Base-by-base conservation (phyloP, 2,113 vertebrate species). In the Brachionichthys hirsutus region DNA sequence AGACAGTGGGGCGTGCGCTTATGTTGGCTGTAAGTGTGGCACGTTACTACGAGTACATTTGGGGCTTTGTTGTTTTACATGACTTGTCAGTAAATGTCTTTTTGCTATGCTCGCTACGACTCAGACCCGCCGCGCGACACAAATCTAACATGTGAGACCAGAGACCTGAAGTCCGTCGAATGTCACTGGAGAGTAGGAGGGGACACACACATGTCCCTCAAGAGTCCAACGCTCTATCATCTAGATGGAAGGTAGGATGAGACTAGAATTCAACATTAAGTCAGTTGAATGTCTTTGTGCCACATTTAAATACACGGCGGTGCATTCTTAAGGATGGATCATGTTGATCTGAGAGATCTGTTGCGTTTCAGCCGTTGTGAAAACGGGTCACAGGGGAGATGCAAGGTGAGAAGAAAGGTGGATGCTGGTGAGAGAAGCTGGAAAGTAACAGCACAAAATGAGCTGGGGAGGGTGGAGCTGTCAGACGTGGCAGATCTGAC, bases 101-200 rank as follows among this genome's bases (percentile, higher is more conserved):
- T 16, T 16, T 47, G 34, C 3, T 0, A n/a, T 34, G 0, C 20
- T 17, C 35, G 19, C 10, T 8, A 1, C 52, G 9, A n/a, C 19
- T 61, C 49, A 91, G 89, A 89, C 59, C 64, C 65, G 1, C 90
- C 90, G 13, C 46, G 5, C 2, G 84, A 76, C 42, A 61, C 19
- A 1, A 40, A 74, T 46, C 64, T 92, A 19, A 35, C 7, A 34
- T 92, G 91, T 72, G 82, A 89, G 61, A 92, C 91, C 17, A 67
- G 3, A 17, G 64, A 90, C 44, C 64, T 91, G 44, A 20, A 47
- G 16, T 86, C 73, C 11, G 63, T 87, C 1, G 30, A 73, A 0
- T 92, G 91, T 54, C 15, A 9, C 43, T 92, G 88, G 90, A 73
- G 6, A 0, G 15, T 2, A 4, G 78, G 74, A 22, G 20, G 44